Evolutionary conservation across 2,797 vertebrate genomes (phyloP), one percentile per base, ranked within the genome.

Genomic region (Sphaeramia orbicularis): DNA sequence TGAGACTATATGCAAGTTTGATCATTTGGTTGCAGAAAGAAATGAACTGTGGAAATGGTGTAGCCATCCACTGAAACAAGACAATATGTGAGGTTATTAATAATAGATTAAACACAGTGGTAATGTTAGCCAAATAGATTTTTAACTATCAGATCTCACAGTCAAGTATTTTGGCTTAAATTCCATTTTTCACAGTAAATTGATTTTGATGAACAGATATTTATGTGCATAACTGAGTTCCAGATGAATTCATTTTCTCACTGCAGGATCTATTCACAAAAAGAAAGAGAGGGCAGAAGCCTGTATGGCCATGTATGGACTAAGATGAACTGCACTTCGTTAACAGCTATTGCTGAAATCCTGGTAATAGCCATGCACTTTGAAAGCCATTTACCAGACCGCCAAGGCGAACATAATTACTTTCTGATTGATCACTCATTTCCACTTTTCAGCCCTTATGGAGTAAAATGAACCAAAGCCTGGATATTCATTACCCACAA

Each of bases 351-450:
- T 56, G 54, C 57, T 57, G 60, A 64, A 73, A 65, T 78, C 63
- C 43, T 75, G 50, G 45, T 78, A 85, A 85, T 67, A 74, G 60
- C 44, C 18, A 42, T 18, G 41, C 63, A 75, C 62, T 89, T 76
- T 38, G 53, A 83, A 81, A 82, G 61, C 57, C 38, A 77, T 81
- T 83, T 56, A 73, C 58, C 58, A 56, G 55, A 72, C 65, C 36
- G 10, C 74, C 71, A 55, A 62, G 49, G 56, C 40, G 4, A 80
- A 71, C 76, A 71, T 85, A 77, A 85, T 89, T 81, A 80, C 66
- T 79, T 83, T 79, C 62, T 76, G 83, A 84, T 56, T 76, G 74
- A 84, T 85, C 66, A 69, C 74, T 82, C 49, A 81, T 79, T 71
- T 67, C 38, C 35, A 71, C 36, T 65, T 76, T 71, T 68, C 53